These are phyloP conservation scores for Synergus gifuensis DNA, from an alignment of 2,888 invertebrate species.

Conservation along the genomic window DNA sequence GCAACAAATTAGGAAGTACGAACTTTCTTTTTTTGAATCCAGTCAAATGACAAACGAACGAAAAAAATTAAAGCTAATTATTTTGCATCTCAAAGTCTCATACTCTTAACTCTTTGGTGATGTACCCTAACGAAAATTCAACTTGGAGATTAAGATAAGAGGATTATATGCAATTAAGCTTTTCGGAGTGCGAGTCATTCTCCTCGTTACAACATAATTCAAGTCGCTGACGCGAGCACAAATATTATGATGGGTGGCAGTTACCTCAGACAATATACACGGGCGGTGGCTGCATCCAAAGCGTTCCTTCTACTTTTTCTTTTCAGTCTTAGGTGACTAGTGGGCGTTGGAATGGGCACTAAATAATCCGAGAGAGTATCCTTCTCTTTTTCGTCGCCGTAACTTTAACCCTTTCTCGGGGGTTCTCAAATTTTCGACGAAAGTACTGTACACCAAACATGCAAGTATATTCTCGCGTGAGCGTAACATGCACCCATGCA, in stretches of 20 bases:
- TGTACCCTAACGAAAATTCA: no score
- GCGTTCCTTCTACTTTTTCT: background rate
- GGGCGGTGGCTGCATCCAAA: conserved; percentile 39
- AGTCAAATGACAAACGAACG: no score
- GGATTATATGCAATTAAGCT: conserved; percentile 10
- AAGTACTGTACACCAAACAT: conserved; percentile 8
- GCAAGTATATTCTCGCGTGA: conserved; percentile 43
- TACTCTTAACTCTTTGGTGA: no score
- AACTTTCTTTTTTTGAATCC: background rate
- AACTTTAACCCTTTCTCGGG: conserved; percentile 53
- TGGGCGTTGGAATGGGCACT: conserved; percentile 68
- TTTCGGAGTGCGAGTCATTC: conserved; percentile 28
- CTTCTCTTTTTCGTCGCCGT: conserved; percentile 47
- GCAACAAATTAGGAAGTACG: background rate
- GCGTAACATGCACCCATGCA: conserved; percentile 20
- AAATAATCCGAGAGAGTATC: conserved; percentile 64
- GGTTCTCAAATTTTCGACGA: conserved; percentile 58
- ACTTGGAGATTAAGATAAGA: background rate
- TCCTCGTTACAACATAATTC: conserved; percentile 67
- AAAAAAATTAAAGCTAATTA: no score
- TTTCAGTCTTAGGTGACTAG: conserved; percentile 58
- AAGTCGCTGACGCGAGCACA: conserved; percentile 68
- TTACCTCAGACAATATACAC: conserved; percentile 49
- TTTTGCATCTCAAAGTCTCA: no score
- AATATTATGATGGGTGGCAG: conserved; percentile 70